Evolutionary conservation across 2,113 vertebrate species (phyloP), one percentile per base, ranked within the genome.

Genomic region (Dasyornis broadbenti): DNA sequence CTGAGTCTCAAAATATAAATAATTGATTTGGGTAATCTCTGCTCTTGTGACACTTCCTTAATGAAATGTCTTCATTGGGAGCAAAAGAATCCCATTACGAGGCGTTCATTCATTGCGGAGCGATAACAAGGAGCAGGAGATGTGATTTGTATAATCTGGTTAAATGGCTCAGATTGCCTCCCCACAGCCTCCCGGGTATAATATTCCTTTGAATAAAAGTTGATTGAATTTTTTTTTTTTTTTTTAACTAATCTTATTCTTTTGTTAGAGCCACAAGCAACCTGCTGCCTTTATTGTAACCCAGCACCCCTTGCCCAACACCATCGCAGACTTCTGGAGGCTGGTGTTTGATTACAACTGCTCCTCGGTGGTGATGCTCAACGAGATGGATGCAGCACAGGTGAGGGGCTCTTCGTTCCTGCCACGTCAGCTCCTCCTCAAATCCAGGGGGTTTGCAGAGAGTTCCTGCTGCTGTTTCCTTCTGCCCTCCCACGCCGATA

Each of bases 311-410:
- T 97, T 99, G 89, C 99, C 99, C 95, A 99, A 99, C 98, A 99
- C 99, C 13, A 98, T 99, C 91, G 98, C 99, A 3, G 99, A 99
- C 96, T 99, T 99, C 98, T 99, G 99, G 99, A 99, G 99, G 97
- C 97, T 99, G 96, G 99, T 99, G 96, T 99, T 99, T 24, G 99
- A 99, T 94, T 99, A 99, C 92, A 99, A 99, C 98, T 99, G 99
- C 97, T 99, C 99, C 61, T 99, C 99, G 2, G 98, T 99, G 13
- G 99, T 99, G 81, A 99, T 99, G 99, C 98, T 99, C 78, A 99
- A 99, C 6, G 99, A 99, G 97, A 99, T 99, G 99, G 99, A 99
- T 56, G 98, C 99, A 21, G 98, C 98, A 2, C 99, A 99, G 98
- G 99, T 99, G 96, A 33, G 95, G 42, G 52, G 24, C 50, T 66